A percentile compares a stretch with the other conserved stretches of the same genome.
phyloP scores from a whole-genome alignment of 2,888 invertebrate genomes.

The Torymus tubicola region DNA sequence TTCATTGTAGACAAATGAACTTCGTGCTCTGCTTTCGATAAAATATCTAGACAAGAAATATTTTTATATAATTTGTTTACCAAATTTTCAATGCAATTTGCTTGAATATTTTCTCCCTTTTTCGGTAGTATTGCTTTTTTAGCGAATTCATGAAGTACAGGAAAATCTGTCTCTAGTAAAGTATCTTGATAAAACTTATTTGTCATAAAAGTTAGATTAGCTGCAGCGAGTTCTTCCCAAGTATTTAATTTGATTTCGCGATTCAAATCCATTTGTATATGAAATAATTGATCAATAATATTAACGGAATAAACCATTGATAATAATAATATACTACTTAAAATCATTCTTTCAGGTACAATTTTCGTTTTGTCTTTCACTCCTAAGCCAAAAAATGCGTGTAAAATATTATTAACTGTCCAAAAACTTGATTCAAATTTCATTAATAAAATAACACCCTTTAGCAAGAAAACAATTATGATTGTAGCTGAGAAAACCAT shows the following conservation, averaged over 20 bases:
- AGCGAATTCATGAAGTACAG: not conserved
- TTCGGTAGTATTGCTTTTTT: not conserved
- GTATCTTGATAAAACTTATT: not conserved
- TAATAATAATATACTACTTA: not conserved
- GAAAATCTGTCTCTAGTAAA: not conserved
- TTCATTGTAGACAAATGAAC: not conserved
- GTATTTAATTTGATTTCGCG: not conserved
- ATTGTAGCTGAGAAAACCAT: not conserved
- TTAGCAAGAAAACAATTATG: not conserved
- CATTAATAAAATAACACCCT: not conserved
- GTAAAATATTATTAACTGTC: not conserved
- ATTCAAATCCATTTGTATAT: not conserved
- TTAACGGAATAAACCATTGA: slow-evolving; percentile 1
- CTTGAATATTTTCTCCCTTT: not conserved
- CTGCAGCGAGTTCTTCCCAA: not conserved
- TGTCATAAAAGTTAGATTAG: not conserved
- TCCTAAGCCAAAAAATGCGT: not conserved
- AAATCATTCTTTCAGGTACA: not conserved
- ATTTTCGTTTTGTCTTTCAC: not conserved
- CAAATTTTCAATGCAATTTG: not conserved
- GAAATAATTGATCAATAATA: not conserved
- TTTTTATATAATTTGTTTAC: not conserved
- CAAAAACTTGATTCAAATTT: not conserved
- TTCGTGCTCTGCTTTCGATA: not conserved
- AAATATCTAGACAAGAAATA: not conserved